Conservation (phyloP, 1,140 invertebrate genomes). For the Andricus grossulariae region DNA sequence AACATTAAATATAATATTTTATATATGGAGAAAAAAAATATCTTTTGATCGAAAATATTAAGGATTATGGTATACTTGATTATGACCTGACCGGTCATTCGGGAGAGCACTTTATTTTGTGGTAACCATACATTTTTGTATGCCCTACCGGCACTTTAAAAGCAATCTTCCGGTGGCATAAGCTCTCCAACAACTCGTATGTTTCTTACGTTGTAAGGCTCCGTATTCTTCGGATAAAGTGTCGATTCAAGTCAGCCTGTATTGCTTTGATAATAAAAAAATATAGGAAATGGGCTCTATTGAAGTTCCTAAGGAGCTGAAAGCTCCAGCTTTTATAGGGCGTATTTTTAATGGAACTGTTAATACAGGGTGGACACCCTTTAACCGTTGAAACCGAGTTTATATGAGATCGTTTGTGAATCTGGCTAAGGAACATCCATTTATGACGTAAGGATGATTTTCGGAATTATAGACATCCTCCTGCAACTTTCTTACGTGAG, state of each 20-base stretch:
- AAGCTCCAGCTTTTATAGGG: constrained; percentile 10
- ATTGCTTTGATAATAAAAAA: not conserved
- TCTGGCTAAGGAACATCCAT: not conserved
- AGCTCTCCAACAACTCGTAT: not conserved
- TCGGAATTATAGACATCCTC: no score
- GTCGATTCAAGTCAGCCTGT: no score
- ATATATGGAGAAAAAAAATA: no score
- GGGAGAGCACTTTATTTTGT: constrained; percentile 56
- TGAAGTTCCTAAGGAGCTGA: constrained; percentile 24
- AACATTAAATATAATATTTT: no score
- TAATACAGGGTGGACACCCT: not conserved
- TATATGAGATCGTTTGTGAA: constrained; percentile 23
- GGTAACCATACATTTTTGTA: constrained; percentile 58
- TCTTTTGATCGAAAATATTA: not conserved
- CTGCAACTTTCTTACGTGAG: no score
- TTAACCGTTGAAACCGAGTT: not conserved
- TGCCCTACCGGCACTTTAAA: constrained; percentile 45
- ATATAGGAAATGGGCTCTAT: constrained; percentile 5
- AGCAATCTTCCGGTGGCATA: constrained; percentile 50
- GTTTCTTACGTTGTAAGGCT: no score
- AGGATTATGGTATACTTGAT: constrained; percentile 58
- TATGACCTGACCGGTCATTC: constrained; percentile 52
- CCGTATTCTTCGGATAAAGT: no score
- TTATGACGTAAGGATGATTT: not conserved
- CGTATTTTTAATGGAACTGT: constrained; percentile 5